Percentiles rank a stretch among this genome's conserved stretches.
Evolutionary conservation across 2,113 vertebrate genomes (phyloP).

Genomic region (Perca flavescens): DNA sequence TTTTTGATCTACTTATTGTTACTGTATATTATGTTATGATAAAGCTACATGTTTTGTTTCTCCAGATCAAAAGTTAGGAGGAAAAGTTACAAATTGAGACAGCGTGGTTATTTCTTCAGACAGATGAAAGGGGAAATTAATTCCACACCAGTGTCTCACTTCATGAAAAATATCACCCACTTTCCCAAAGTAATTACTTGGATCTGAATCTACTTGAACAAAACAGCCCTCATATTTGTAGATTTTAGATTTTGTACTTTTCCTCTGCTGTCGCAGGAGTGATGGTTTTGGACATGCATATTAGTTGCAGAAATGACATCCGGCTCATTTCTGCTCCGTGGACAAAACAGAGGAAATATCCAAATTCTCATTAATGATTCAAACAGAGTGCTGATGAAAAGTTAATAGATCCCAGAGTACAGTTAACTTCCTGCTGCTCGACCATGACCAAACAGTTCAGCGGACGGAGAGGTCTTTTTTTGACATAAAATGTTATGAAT

Average conservation of each 20-base stretch:
- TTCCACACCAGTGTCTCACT: constrained; percentile 28
- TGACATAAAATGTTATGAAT: not conserved
- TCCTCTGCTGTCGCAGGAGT: constrained; percentile 1
- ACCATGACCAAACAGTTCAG: constrained; percentile 12
- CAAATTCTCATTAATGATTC: constrained; percentile 32
- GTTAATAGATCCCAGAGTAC: constrained; percentile 39
- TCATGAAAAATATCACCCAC: constrained; percentile 45
- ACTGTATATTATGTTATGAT: not conserved
- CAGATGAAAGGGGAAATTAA: constrained; percentile 28
- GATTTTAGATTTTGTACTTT: constrained; percentile 14
- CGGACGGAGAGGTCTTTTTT: not conserved
- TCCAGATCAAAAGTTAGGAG: not conserved
- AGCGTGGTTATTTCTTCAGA: constrained; percentile 30
- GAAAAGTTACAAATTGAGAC: constrained; percentile 24
- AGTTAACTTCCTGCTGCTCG: constrained; percentile 15
- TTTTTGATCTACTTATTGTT: constrained; percentile 1
- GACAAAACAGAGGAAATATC: constrained; percentile 20
- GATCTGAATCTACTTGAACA: constrained; percentile 41
- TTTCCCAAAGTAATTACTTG: constrained; percentile 36
- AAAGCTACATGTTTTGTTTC: not conserved
- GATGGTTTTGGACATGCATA: constrained; percentile 44
- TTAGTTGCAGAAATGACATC: constrained; percentile 47
- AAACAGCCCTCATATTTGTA: constrained; percentile 34
- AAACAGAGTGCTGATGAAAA: constrained; percentile 34
- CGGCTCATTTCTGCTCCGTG: constrained; percentile 28